Percentiles rank a stretch among this genome's conserved stretches.
Evolutionary conservation across 2,888 invertebrate genomes (phyloP).

Genomic region (Adineta ricciae): DNA sequence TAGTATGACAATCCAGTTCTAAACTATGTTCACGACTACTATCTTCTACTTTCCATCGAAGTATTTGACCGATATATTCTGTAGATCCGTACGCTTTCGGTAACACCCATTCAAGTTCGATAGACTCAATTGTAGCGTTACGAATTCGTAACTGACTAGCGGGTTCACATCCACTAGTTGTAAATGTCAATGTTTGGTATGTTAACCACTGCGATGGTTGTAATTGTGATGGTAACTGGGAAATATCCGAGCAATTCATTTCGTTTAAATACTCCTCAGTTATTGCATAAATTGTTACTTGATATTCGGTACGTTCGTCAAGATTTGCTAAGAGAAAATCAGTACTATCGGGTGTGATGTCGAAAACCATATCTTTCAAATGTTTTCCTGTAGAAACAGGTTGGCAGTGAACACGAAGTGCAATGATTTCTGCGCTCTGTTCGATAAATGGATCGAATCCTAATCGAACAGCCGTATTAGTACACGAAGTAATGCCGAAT

Average conservation of each 20-base stretch:
- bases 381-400: constrained; percentile 38
- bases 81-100: constrained; percentile 48
- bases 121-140: constrained; percentile 36
- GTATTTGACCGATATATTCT: constrained; percentile 43
- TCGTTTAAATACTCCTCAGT: constrained; percentile 49
- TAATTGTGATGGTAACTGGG: constrained; percentile 41
- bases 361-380: constrained; percentile 35
- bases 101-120: constrained; percentile 45
- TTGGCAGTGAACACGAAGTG: constrained; percentile 45
- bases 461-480: constrained; percentile 45
- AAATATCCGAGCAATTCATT: constrained; percentile 40
- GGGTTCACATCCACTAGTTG: constrained; percentile 45
- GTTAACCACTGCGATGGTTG: constrained; percentile 48
- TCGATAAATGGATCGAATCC: constrained; percentile 48
- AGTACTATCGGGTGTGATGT: constrained; percentile 44
- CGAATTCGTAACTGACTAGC: constrained; percentile 19
- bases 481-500: constrained; percentile 44
- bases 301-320: constrained; percentile 46
- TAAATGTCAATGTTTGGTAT: constrained; percentile 42
- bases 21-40: not conserved
- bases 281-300: constrained; percentile 46
- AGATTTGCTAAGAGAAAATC: constrained; percentile 41
- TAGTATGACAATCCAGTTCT: not conserved
- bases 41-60: constrained; percentile 41
- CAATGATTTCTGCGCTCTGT: constrained; percentile 46